phyloP scores from a whole-genome alignment of 2,113 vertebrate genomes.

The Gopherus evgoodei region DNA sequence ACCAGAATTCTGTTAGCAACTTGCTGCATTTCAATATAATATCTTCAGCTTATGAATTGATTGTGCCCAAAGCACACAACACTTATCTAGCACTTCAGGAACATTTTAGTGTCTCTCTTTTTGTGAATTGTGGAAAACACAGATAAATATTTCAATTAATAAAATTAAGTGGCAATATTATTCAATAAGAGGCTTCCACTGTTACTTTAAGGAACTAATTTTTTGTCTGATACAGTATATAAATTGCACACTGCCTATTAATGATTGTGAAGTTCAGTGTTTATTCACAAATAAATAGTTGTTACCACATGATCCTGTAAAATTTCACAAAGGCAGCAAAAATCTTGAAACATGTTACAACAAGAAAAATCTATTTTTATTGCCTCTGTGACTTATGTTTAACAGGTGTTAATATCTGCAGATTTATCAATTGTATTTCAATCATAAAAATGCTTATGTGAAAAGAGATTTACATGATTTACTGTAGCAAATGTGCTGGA shows the following conservation, averaged over 20 bases:
- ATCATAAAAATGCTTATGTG: background rate
- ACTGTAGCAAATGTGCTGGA: background rate
- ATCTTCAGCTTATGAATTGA: background rate
- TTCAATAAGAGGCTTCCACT: background rate
- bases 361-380: background rate
- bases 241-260: background rate
- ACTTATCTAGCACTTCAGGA: background rate
- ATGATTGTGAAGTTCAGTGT: background rate
- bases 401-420: background rate
- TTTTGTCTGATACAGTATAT: background rate
- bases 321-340: background rate
- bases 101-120: background rate
- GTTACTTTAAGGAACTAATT: background rate
- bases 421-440: background rate
- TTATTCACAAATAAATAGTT: background rate
- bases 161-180: background rate
- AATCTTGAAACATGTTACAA: background rate
- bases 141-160: background rate
- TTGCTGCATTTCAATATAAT: fast-evolving
- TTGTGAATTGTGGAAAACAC: background rate
- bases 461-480: background rate
- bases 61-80: background rate
- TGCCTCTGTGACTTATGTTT: background rate
- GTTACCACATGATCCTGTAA: background rate
- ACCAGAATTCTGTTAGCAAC: background rate